A percentile compares a stretch with the other conserved stretches of the same genome.
Evolutionary conservation across 2,113 vertebrate species (phyloP).

Genomic region (Xiphophorus maculatus): DNA sequence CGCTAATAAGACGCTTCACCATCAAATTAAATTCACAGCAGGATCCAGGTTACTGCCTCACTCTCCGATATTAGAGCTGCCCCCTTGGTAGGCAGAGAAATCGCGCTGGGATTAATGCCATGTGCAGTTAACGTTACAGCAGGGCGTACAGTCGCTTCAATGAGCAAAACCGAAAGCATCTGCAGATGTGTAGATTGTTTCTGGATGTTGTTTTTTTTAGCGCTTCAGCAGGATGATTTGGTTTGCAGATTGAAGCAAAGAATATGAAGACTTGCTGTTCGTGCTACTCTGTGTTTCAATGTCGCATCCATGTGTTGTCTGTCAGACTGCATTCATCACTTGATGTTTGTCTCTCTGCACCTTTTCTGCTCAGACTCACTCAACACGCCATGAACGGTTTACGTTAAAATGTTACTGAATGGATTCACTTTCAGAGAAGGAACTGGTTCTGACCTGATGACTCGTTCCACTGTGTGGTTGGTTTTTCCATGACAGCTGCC

Average conservation of each 20-base stretch:
- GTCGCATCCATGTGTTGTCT: constrained; percentile 26
- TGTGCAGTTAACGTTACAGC: constrained; percentile 21
- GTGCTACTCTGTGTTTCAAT: constrained; percentile 35
- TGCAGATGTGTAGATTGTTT: constrained; percentile 3
- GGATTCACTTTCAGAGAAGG: neutral
- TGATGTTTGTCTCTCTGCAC: constrained; percentile 25
- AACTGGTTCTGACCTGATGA: constrained; percentile 8
- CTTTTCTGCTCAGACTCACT: constrained; percentile 17
- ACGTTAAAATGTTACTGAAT: neutral
- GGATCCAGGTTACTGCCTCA: constrained; percentile 42
- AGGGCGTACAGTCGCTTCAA: neutral
- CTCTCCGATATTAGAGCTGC: constrained; percentile 19
- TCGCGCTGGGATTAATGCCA: constrained; percentile 47
- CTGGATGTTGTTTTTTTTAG: neutral
- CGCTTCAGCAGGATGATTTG: neutral
- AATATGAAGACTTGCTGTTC: constrained; percentile 19
- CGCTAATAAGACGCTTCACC: constrained; percentile 45
- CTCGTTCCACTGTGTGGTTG: constrained; percentile 31
- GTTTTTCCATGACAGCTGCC: constrained; percentile 64
- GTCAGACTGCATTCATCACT: neutral
- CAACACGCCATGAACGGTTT: constrained; percentile 6
- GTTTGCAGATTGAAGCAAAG: neutral
- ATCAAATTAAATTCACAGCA: constrained; percentile 65
- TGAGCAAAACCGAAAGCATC: constrained; percentile 11
- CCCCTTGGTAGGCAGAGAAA: constrained; percentile 40